phyloP scores from a whole-genome alignment of 2,113 vertebrate species.

The Tylochromis polylepis region DNA sequence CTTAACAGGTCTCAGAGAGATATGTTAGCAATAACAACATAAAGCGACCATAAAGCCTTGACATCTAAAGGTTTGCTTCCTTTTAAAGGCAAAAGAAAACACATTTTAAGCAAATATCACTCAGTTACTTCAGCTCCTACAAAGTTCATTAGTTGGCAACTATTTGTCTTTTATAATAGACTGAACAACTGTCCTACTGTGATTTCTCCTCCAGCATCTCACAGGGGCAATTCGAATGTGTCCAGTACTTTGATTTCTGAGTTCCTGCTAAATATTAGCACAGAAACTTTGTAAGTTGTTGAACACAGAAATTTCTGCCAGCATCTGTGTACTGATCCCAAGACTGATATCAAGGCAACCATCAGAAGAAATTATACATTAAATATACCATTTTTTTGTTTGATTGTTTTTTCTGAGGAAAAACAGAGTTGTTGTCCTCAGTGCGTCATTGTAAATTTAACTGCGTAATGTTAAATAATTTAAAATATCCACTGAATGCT shows the following conservation, averaged over 20 bases:
- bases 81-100: not conserved
- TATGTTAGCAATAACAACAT: slow-evolving; percentile 5
- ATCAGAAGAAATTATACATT: not conserved
- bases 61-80: slow-evolving; percentile 1
- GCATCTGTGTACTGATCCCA: not conserved
- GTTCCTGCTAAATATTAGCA: not conserved
- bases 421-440: not conserved
- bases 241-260: not conserved
- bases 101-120: slow-evolving; percentile 11
- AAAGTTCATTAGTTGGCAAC: not conserved
- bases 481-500: not conserved
- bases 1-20: slow-evolving; percentile 16
- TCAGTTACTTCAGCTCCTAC: not conserved
- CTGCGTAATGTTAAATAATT: not conserved
- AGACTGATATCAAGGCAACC: too few species aligned
- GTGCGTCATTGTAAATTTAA: not conserved
- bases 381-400: not conserved
- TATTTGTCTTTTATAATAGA: slow-evolving; percentile 9
- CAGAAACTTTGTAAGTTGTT: not conserved
- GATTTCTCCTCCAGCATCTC: not conserved
- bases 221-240: not conserved
- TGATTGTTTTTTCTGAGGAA: not conserved
- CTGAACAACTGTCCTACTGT: not conserved
- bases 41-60: slow-evolving; percentile 12
- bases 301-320: not conserved